A percentile compares a stretch with the other conserved stretches of the same genome.
Conservation (phyloP, 2,888 invertebrate genomes). For the Rhopalosiphum nymphaeae region DNA sequence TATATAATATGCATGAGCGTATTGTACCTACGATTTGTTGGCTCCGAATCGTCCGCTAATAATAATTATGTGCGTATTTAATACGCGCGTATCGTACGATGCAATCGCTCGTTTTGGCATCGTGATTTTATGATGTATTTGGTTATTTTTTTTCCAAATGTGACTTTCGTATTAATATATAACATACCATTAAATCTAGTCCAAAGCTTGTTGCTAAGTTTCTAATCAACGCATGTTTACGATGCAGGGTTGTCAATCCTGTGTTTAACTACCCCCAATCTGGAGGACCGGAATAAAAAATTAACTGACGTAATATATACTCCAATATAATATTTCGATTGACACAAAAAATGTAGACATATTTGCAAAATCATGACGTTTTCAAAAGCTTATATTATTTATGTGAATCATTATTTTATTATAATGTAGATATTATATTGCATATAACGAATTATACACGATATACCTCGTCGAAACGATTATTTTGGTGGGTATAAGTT, state of each 20-base stretch:
- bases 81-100: slow-evolving; percentile 21
- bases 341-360: no score
- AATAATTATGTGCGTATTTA: slow-evolving; percentile 47
- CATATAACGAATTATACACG: background rate
- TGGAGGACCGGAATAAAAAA: no score
- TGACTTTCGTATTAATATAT: background rate
- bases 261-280: no score
- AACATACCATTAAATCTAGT: background rate
- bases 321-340: no score
- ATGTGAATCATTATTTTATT: background rate
- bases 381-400: no score
- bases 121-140: slow-evolving; percentile 13
- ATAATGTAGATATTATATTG: background rate
- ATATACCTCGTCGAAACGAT: background rate
- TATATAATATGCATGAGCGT: background rate
- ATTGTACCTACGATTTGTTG: slow-evolving; percentile 29
- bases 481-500: background rate
- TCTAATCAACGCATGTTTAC: no score
- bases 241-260: no score
- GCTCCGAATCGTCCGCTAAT: slow-evolving; percentile 34
- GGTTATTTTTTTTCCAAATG: slow-evolving; percentile 1
- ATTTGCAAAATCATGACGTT: no score
- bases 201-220: no score
- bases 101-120: slow-evolving; percentile 14
- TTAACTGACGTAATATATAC: no score